Evolutionary conservation across 2,797 vertebrate genomes (phyloP).

Genomic region (Manis crassicaudata): DNA sequence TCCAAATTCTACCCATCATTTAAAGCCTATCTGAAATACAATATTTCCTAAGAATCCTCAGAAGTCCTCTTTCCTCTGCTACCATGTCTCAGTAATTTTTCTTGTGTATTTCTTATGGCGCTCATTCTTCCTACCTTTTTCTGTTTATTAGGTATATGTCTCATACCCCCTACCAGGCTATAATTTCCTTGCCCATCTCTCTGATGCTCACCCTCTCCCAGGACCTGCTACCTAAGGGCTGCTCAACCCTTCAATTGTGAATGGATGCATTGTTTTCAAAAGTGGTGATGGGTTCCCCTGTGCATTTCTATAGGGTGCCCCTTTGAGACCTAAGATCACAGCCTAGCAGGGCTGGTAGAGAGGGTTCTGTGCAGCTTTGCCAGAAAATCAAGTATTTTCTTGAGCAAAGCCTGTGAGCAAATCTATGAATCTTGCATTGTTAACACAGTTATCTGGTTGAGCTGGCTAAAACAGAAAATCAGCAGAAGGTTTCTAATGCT

Average conservation of each 20-base stretch:
- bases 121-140: not conserved
- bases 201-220: not conserved
- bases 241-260: not conserved
- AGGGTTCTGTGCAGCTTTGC: not conserved
- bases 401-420: not conserved
- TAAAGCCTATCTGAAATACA: slow-evolving; percentile 42
- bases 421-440: not conserved
- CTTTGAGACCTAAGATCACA: not conserved
- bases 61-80: not conserved
- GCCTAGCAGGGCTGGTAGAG: not conserved
- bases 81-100: not conserved
- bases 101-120: not conserved
- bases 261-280: not conserved
- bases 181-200: not conserved
- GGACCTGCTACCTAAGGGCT: not conserved
- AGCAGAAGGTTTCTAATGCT: not conserved
- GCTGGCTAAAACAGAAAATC: not conserved
- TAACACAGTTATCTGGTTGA: not conserved
- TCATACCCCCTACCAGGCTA: not conserved
- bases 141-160: not conserved
- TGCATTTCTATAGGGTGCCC: not conserved
- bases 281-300: not conserved
- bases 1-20: slow-evolving; percentile 40
- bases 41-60: not conserved
- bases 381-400: not conserved